Percentiles rank a stretch among this genome's conserved stretches.
These are phyloP conservation scores for Porites divaricata DNA, from an alignment of 92 coral and sea anemone genomes.

Conservation along the genomic window DNA sequence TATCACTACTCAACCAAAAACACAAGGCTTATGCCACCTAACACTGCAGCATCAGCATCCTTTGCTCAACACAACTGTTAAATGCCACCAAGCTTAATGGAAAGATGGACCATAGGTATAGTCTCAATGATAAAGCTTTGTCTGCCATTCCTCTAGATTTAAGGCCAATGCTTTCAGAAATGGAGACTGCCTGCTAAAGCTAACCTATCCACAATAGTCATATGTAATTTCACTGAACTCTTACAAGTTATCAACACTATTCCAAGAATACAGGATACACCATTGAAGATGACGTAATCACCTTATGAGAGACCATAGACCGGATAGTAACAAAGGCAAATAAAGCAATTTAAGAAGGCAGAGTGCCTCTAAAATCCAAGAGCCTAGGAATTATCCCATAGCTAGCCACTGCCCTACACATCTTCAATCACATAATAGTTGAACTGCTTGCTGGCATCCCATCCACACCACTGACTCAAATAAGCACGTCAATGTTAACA, in stretches of 20 bases:
- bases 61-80: slow-evolving; percentile 1
- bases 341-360: slow-evolving; percentile 9
- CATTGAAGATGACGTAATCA: not conserved
- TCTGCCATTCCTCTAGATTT: not conserved
- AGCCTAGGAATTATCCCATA: not conserved
- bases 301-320: not conserved
- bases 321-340: not conserved
- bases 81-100: not conserved
- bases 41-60: not conserved
- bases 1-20: not conserved
- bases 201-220: not conserved
- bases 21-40: not conserved
- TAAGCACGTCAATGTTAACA: too few relatives aligned
- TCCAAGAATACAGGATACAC: not conserved
- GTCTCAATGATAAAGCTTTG: not conserved
- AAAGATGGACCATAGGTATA: not conserved
- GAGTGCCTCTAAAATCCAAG: slow-evolving; percentile 18
- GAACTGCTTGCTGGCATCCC: too few relatives aligned
- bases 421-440: too few relatives aligned
- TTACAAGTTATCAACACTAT: not conserved
- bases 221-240: not conserved
- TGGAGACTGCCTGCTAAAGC: not conserved
- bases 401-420: not conserved
- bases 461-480: too few relatives aligned
- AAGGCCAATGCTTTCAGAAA: not conserved